Evolutionary conservation across 2,888 invertebrate species (phyloP), one percentile per base, ranked within the genome.

Genomic region (Chalcis sispes): DNA sequence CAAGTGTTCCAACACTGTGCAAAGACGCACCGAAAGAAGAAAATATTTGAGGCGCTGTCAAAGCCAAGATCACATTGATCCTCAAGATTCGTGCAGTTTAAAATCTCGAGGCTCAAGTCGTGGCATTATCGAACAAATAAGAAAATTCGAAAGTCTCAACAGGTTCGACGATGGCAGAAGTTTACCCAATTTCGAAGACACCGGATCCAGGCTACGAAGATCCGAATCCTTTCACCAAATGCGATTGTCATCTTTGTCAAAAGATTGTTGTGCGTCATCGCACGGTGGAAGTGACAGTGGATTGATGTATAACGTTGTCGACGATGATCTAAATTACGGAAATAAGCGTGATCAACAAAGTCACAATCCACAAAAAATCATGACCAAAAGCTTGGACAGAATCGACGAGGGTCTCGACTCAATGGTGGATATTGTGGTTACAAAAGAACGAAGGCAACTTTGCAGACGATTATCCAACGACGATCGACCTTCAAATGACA

Each of bases 311-410:
- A 87, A 88, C 65, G 86, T 81, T 69, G 85, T 86, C 56, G 78
- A 81, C 56, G 83, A 82, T 0, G 78, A 79, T 10, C 79, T 83
- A 3, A 82, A 82, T 42, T 8, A 13, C 13, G 29, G 8, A 1
- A 15, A 13, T 15, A 48, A 40, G 46, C 62, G 29, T 13, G 3
- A 25, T 13, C 40, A 36, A 18, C 7, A 56, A 2, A 62, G 18
- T 0, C 20, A 72, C 13, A 18, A 29, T 13, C 81, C 83, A 15
- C 82, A 84, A 0, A 83, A 77, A 64, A 74, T 83, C 65, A 86
- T 93, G 54, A 93, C 95, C 0, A 95, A 95, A 88, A 95, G 95
- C 80, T 88, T 95, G 61, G 95, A 96, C 80, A 91, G 95, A 73
- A 93, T 95, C 52, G 95, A 95, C 84, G 92, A 92, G 85, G 93